Evolutionary conservation across 2,113 vertebrate genomes (phyloP).

Genomic region (Rostratula benghalensis): DNA sequence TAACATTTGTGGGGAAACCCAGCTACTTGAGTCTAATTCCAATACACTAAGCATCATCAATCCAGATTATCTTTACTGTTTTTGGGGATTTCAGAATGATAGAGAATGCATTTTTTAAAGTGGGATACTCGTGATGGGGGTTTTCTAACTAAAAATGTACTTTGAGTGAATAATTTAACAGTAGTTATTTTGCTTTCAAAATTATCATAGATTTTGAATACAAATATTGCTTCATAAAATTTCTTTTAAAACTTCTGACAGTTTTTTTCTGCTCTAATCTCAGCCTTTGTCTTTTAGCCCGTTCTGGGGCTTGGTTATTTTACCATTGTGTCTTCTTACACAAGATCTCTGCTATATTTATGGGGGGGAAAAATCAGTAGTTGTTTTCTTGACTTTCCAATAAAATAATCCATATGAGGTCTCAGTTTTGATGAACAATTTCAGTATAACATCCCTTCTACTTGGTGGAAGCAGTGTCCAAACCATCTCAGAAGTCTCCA

Average conservation of each 20-base stretch:
- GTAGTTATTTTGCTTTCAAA: neutral
- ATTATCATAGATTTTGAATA: neutral
- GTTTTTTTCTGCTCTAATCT: neutral
- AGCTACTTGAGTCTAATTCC: neutral
- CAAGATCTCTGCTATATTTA: neutral
- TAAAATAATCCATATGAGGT: neutral
- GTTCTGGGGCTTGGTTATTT: neutral
- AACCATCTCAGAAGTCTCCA: neutral
- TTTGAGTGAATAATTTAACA: neutral
- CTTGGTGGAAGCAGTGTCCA: neutral
- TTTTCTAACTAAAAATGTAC: neutral
- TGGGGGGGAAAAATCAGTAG: neutral
- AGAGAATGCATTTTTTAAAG: neutral
- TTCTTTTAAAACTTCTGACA: neutral
- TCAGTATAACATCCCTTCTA: neutral
- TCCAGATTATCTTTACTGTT: neutral
- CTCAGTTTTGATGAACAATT: neutral
- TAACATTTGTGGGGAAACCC: neutral
- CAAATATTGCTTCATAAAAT: neutral
- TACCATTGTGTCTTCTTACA: neutral
- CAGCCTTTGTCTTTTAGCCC: neutral
- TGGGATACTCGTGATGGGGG: rapidly evolving
- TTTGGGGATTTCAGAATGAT: neutral
- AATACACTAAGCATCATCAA: neutral
- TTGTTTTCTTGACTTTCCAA: neutral